phyloP scores from a whole-genome alignment of 2,888 invertebrate species.

The Malthinus flaveolus region DNA sequence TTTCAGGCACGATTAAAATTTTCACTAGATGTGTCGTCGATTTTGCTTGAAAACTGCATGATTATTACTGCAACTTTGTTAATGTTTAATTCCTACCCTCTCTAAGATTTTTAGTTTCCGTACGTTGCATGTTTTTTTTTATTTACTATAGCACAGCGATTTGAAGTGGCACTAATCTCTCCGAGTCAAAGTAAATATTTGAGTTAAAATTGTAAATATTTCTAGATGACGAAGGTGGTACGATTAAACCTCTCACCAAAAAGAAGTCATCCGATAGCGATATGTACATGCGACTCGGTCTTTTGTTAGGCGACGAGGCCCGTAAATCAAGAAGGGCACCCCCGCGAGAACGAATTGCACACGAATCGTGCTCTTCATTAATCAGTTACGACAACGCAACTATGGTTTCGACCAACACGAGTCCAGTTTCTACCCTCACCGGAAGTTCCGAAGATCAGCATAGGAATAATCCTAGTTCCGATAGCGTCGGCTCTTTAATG shows the following conservation, averaged over 20 bases:
- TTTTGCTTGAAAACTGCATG: slow-evolving; percentile 24
- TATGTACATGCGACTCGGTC: slow-evolving; percentile 79
- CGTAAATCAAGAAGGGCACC: slow-evolving; percentile 52
- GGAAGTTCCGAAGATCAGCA: slow-evolving; percentile 76
- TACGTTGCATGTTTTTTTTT: background rate
- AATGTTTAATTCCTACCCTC: background rate
- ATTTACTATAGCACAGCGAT: background rate
- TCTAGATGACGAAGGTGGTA: slow-evolving; percentile 74
- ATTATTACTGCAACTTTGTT: slow-evolving; percentile 8
- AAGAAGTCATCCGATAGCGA: slow-evolving; percentile 72
- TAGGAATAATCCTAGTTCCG: slow-evolving; percentile 63
- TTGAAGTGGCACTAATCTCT: no score
- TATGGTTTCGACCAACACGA: slow-evolving; percentile 79
- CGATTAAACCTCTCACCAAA: slow-evolving; percentile 62
- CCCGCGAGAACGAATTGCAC: slow-evolving; percentile 50
- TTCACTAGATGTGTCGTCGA: slow-evolving; percentile 23
- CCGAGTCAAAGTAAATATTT: no score
- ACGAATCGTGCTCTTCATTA: slow-evolving; percentile 55
- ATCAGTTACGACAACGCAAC: slow-evolving; percentile 63
- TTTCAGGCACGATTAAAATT: slow-evolving; percentile 66
- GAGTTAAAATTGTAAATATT: slow-evolving; percentile 3
- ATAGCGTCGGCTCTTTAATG: slow-evolving; percentile 75
- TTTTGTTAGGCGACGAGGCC: slow-evolving; percentile 75
- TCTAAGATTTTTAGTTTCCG: background rate
- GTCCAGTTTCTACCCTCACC: slow-evolving; percentile 87